Conservation (phyloP, 1,140 invertebrate genomes). For the Tribolium madens region DNA sequence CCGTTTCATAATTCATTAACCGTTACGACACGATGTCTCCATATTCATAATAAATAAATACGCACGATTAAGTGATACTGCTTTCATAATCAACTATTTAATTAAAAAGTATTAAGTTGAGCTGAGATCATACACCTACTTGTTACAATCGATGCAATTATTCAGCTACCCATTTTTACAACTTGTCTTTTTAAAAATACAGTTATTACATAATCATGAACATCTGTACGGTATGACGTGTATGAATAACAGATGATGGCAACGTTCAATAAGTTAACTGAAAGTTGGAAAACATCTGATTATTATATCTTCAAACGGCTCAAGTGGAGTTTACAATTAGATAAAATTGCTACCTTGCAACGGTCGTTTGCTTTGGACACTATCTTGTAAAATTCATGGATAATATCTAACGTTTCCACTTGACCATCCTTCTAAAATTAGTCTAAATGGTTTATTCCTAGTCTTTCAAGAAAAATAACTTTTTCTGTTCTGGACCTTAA, state of each 20-base stretch:
- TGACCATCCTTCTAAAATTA: neutral
- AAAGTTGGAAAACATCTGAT: conserved; percentile 35
- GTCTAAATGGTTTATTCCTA: neutral
- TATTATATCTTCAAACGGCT: conserved; percentile 40
- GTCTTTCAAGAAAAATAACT: neutral
- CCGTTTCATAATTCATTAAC: conserved; percentile 50
- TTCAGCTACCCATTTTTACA: neutral
- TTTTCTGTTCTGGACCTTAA: too few relatives aligned
- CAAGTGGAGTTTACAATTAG: conserved; percentile 38
- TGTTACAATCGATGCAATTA: conserved; percentile 4
- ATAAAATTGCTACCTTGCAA: conserved; percentile 33
- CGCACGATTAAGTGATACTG: conserved; percentile 21
- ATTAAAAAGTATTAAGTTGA: conserved; percentile 30
- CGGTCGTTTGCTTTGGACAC: conserved; percentile 1
- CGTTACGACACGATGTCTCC: conserved; percentile 48
- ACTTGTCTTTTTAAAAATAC: neutral
- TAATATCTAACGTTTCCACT: neutral
- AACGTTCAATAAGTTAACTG: conserved; percentile 40
- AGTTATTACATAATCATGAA: conserved; percentile 35
- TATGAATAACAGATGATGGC: conserved; percentile 43
- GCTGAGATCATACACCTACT: neutral
- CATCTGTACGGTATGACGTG: conserved; percentile 15
- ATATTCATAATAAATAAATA: conserved; percentile 46
- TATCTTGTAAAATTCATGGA: conserved; percentile 6
- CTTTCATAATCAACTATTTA: conserved; percentile 18